These are phyloP conservation scores for Lanistes nyassanus DNA, from an alignment of 1,140 invertebrate species.

Conservation along the genomic window DNA sequence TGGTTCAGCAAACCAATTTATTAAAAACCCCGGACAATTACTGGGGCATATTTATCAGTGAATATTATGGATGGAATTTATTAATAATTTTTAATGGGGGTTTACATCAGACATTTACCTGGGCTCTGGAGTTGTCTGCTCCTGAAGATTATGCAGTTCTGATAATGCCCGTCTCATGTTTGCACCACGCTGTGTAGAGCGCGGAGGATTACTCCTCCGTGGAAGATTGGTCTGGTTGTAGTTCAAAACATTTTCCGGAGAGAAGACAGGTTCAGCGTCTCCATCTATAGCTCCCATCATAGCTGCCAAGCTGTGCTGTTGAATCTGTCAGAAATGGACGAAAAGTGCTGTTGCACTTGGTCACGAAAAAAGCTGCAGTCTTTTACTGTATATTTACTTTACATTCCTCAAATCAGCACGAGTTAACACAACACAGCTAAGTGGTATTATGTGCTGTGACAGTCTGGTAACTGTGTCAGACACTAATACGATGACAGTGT, in stretches of 20 bases:
- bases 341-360: too few relatives aligned
- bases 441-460: too few relatives aligned
- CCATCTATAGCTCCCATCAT: conserved; percentile 62
- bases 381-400: too few relatives aligned
- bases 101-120: not conserved
- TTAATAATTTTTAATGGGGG: not conserved
- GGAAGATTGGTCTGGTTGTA: conserved; percentile 16
- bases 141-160: conserved; percentile 48
- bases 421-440: too few relatives aligned
- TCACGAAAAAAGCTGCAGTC: too few relatives aligned
- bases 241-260: conserved; percentile 1
- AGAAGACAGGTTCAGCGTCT: conserved; percentile 12
- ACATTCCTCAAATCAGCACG: too few relatives aligned
- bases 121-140: conserved; percentile 25
- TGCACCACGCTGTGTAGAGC: not conserved
- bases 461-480: too few relatives aligned
- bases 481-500: too few relatives aligned
- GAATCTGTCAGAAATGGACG: conserved; percentile 39
- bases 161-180: conserved; percentile 29
- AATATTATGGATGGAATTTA: not conserved
- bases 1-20: too few relatives aligned
- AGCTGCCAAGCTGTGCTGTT: conserved; percentile 57
- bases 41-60: too few relatives aligned
- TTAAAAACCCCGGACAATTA: too few relatives aligned
- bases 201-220: conserved; percentile 6